These are phyloP conservation scores for Epinotia bilunana DNA, from an alignment of 2,888 invertebrate species.

Conservation along the genomic window DNA sequence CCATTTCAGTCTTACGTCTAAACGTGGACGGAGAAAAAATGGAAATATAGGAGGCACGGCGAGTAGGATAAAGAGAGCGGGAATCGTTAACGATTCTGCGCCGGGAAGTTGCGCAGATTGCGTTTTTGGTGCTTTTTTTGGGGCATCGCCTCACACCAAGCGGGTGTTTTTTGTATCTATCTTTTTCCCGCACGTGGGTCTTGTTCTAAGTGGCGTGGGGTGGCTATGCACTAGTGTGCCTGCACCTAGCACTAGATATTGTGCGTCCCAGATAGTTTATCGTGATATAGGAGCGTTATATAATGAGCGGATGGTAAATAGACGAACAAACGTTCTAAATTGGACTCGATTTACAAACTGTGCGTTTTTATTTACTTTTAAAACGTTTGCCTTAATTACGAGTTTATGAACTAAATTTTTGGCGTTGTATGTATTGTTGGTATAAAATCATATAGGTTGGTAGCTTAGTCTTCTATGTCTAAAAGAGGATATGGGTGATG, in stretches of 20 bases:
- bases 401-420: constrained; percentile 1
- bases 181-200: constrained; percentile 79
- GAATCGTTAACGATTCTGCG: constrained; percentile 85
- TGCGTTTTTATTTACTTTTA: constrained; percentile 18
- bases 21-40: constrained; percentile 81
- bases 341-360: constrained; percentile 22
- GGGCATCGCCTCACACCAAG: constrained; percentile 82
- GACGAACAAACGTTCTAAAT: constrained; percentile 68
- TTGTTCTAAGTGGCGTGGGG: constrained; percentile 57
- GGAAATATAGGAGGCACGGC: constrained; percentile 84
- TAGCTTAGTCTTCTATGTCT: neutral
- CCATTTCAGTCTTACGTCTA: constrained; percentile 76
- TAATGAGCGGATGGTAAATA: constrained; percentile 77
- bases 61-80: constrained; percentile 83
- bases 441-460: neutral
- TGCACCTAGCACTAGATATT: constrained; percentile 82
- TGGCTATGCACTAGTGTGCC: constrained; percentile 58
- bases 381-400: constrained; percentile 13
- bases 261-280: constrained; percentile 79
- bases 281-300: constrained; percentile 66
- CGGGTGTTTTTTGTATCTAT: constrained; percentile 82
- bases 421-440: no score
- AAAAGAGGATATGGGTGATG: neutral
- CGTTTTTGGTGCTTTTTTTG: constrained; percentile 86
- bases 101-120: constrained; percentile 85